Evolutionary conservation across 2,797 vertebrate genomes (phyloP), one percentile per base, ranked within the genome.

Genomic region (Poecile montanus): DNA sequence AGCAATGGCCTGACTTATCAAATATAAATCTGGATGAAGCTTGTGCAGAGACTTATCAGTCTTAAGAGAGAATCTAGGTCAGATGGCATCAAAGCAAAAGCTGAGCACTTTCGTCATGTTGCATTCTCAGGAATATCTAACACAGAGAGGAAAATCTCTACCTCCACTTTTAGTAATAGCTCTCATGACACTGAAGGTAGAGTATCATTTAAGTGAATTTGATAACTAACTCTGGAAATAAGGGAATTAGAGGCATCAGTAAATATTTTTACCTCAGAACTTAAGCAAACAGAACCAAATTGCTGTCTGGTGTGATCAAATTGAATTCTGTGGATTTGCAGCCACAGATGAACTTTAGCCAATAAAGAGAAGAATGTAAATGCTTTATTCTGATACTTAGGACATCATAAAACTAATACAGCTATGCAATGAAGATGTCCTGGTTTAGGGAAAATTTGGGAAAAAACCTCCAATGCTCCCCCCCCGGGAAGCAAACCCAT

Each of bases 351-450:
- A 88, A 87, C 85, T 89, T 95, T 86, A 94, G 75, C 65, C 76
- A 88, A 93, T 89, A 91, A 92, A 93, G 44, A 73, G n/a, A 88
- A 94, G 60, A 89, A 92, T 61, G 71, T 74, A 93, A 91, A 93
- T 81, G 50, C 91, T 96, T 91, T 93, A 82, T 93, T 94, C 74
- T 91, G 78, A 83, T 83, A 95, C 88, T 80, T 91, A 90, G 79
- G 87, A 82, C 76, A 95, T 96, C 77, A 93, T 86, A 95, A 94
- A 96, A 71, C 91, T 94, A 82, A 95, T 89, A 88, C 34, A 93
- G 47, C 71, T 88, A 54, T 74, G 72, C 89, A 92, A 75, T 45
- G 73, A 94, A 40, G 38, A 40, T 40, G 38, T 40, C 38, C 38
- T 40, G 38, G 38, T 40, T 40, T 40, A 40, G 38, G 38, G 38